A percentile compares a stretch with the other conserved stretches of the same genome.
Conservation (phyloP, 2,888 invertebrate species). For the Noctua janthe region DNA sequence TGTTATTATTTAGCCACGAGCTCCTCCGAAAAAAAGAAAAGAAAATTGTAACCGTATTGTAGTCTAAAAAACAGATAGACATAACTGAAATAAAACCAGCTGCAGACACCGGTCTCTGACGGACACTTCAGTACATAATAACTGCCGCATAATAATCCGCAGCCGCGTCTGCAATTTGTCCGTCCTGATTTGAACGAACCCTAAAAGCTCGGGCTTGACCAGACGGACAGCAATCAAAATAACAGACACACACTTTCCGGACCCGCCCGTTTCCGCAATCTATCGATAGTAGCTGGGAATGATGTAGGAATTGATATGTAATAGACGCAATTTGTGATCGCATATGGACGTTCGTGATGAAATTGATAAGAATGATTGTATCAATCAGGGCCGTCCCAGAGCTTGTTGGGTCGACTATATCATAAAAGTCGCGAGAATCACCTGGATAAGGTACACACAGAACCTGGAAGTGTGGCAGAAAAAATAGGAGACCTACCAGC, state of each 20-base stretch:
- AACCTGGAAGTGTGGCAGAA: too few relatives aligned
- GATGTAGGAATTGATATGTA: constrained; percentile 59
- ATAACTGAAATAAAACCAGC: constrained; percentile 38
- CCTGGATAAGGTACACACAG: too few relatives aligned
- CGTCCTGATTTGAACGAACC: background rate
- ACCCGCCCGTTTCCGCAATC: constrained; percentile 31
- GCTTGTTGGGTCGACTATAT: too few relatives aligned
- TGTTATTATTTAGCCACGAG: too few relatives aligned
- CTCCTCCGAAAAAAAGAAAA: background rate
- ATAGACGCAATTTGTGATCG: constrained; percentile 21
- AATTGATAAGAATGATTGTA: constrained; percentile 11
- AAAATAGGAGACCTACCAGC: too few relatives aligned
- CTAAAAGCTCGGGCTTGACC: background rate
- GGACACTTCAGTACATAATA: background rate
- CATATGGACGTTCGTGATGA: constrained; percentile 8
- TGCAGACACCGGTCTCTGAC: background rate
- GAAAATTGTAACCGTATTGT: constrained; percentile 4
- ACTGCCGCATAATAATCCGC: background rate
- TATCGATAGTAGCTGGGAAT: constrained; percentile 6
- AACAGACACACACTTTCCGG: constrained; percentile 59
- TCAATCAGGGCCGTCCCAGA: too few relatives aligned
- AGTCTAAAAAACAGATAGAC: constrained; percentile 17
- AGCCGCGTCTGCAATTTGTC: background rate
- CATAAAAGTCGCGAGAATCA: too few relatives aligned
- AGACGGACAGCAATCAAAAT: constrained; percentile 50